phyloP scores from a whole-genome alignment of 1,140 invertebrate species.

The Pararge aegeria region DNA sequence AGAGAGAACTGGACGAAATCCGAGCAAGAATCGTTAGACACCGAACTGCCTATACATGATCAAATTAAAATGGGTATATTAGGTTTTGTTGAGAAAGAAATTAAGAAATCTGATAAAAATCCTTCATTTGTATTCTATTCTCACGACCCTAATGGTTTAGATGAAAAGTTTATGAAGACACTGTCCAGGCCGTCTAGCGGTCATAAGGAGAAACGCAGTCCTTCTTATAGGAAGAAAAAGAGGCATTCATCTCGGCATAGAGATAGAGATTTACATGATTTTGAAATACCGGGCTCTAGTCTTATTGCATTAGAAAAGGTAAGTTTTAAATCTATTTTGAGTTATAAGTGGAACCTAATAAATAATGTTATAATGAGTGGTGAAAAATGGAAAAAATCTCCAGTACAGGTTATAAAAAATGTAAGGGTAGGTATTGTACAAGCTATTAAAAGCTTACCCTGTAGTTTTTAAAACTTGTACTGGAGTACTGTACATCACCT shows the following conservation, averaged over 20 bases:
- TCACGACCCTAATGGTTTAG: constrained; percentile 72
- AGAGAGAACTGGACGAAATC: constrained; percentile 73
- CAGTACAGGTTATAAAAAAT: too few relatives aligned
- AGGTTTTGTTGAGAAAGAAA: constrained; percentile 81
- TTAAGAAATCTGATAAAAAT: constrained; percentile 78
- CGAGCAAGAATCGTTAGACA: constrained; percentile 78
- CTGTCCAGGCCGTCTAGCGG: constrained; percentile 69
- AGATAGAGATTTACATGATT: constrained; percentile 72
- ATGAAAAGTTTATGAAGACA: constrained; percentile 70
- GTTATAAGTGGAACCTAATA: background rate
- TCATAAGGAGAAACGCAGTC: constrained; percentile 74
- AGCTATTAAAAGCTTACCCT: too few relatives aligned
- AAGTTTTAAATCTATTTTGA: constrained; percentile 6
- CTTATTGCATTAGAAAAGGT: constrained; percentile 77
- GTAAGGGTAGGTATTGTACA: too few relatives aligned
- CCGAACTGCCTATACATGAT: constrained; percentile 77
- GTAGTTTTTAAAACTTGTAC: too few relatives aligned
- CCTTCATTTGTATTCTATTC: constrained; percentile 76
- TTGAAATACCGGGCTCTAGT: constrained; percentile 77
- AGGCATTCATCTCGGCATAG: constrained; percentile 73
- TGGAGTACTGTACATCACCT: too few relatives aligned
- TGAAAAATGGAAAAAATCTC: too few relatives aligned
- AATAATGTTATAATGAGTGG: too few relatives aligned
- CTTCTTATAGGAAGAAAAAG: constrained; percentile 75
- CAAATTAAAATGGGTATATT: constrained; percentile 82